Evolutionary conservation across 64 coral and sea anemone species (phyloP).

Genomic region (Stichodactyla helianthus): DNA sequence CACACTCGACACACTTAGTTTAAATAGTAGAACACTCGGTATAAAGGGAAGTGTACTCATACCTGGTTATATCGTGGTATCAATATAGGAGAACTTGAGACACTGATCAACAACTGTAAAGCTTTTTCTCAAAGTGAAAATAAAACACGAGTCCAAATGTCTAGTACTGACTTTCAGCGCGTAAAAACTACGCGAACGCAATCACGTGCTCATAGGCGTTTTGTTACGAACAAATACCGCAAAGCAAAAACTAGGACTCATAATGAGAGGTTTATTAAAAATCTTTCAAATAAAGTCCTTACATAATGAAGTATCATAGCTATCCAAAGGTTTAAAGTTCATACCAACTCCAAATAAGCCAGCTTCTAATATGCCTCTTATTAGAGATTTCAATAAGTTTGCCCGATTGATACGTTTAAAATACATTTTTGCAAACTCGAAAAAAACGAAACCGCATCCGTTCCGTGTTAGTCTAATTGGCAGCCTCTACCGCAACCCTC

Average conservation of each 20-base stretch:
- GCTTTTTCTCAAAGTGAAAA: too few relatives aligned
- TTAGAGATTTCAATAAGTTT: constrained; percentile 13
- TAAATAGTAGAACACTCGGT: too few relatives aligned
- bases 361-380: neutral
- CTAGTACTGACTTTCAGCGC: too few relatives aligned
- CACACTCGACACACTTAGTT: too few relatives aligned
- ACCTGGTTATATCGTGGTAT: too few relatives aligned
- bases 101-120: too few relatives aligned
- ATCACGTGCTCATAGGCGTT: too few relatives aligned
- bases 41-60: too few relatives aligned
- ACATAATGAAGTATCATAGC: constrained; percentile 11
- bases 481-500: neutral
- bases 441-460: constrained; percentile 18
- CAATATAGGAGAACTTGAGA: too few relatives aligned
- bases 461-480: constrained; percentile 14
- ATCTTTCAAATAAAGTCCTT: constrained; percentile 6
- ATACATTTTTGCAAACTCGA: constrained; percentile 18
- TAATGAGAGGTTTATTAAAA: constrained; percentile 24
- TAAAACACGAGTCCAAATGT: neutral
- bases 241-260: neutral
- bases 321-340: constrained; percentile 11
- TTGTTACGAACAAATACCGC: neutral
- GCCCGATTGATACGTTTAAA: constrained; percentile 6
- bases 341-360: constrained; percentile 1
- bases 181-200: too few relatives aligned